A percentile compares a stretch with the other conserved stretches of the same genome.
These are phyloP conservation scores for Psylliodes chrysocephalus DNA, from an alignment of 2,888 invertebrate genomes.

Conservation along the genomic window DNA sequence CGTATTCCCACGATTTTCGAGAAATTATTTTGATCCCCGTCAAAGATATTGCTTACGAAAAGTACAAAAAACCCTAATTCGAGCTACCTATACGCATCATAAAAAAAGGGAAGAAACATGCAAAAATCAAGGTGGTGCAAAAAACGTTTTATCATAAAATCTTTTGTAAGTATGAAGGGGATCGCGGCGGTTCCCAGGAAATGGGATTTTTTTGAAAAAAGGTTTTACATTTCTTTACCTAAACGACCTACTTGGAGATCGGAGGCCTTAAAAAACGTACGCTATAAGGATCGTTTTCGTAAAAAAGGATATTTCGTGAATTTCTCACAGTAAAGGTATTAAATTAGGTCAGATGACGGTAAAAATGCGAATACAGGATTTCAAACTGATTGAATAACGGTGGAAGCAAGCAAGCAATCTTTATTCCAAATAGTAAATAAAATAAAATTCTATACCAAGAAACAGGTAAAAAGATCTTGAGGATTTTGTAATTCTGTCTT, in stretches of 20 bases:
- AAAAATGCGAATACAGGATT: constrained; percentile 21
- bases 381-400: constrained; percentile 32
- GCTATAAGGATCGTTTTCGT: constrained; percentile 34
- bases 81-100: constrained; percentile 12
- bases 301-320: constrained; percentile 19
- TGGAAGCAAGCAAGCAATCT: background rate
- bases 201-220: constrained; percentile 49
- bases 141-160: constrained; percentile 40
- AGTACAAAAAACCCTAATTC: constrained; percentile 39
- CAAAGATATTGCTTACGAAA: constrained; percentile 35
- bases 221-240: constrained; percentile 48
- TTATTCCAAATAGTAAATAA: background rate
- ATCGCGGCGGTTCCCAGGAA: constrained; percentile 50
- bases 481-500: no score
- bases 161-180: constrained; percentile 32
- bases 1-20: constrained; percentile 40
- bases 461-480: no score
- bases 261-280: constrained; percentile 52
- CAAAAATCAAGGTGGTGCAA: constrained; percentile 44
- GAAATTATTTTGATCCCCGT: constrained; percentile 41
- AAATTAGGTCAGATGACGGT: constrained; percentile 35
- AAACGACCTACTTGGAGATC: constrained; percentile 54
- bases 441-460: background rate
- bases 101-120: constrained; percentile 48
- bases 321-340: constrained; percentile 36